A percentile compares a stretch with the other conserved stretches of the same genome.
Evolutionary conservation across 2,888 invertebrate genomes (phyloP).

Genomic region (Drosophila silvestris): DNA sequence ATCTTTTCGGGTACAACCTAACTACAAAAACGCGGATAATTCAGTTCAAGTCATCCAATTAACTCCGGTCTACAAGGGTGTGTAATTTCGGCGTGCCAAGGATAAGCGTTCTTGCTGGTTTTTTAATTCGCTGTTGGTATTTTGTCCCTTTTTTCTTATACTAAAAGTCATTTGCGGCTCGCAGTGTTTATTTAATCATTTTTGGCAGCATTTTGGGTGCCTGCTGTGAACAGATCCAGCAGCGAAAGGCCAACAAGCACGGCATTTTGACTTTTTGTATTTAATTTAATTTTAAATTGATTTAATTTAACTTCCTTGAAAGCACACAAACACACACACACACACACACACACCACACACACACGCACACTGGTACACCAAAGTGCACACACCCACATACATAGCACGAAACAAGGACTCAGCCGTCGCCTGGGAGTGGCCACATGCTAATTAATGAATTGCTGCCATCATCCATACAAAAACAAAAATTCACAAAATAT

Average conservation of each 20-base stretch:
- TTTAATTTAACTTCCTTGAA: conserved; percentile 68
- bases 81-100: not conserved
- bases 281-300: conserved; percentile 76
- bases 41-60: not conserved
- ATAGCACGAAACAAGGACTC: conserved; percentile 30
- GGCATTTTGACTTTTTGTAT: conserved; percentile 44
- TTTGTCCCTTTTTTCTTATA: not conserved
- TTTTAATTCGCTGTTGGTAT: not conserved
- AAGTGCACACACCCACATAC: conserved; percentile 12
- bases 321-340: not conserved
- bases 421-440: conserved; percentile 63
- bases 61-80: not conserved
- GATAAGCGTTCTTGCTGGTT: not conserved
- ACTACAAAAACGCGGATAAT: not conserved
- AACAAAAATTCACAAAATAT: conserved; percentile 16
- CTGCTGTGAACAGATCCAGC: conserved; percentile 17
- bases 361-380: not conserved
- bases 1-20: not conserved
- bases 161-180: conserved; percentile 53
- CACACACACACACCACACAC: not conserved
- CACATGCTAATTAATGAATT: conserved; percentile 77
- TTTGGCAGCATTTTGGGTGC: conserved; percentile 21
- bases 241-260: conserved; percentile 34
- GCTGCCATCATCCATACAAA: conserved; percentile 48
- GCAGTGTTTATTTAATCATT: conserved; percentile 65